These are phyloP conservation scores for Garrulus glandarius DNA, from an alignment of 2,797 vertebrate genomes.

Conservation along the genomic window DNA sequence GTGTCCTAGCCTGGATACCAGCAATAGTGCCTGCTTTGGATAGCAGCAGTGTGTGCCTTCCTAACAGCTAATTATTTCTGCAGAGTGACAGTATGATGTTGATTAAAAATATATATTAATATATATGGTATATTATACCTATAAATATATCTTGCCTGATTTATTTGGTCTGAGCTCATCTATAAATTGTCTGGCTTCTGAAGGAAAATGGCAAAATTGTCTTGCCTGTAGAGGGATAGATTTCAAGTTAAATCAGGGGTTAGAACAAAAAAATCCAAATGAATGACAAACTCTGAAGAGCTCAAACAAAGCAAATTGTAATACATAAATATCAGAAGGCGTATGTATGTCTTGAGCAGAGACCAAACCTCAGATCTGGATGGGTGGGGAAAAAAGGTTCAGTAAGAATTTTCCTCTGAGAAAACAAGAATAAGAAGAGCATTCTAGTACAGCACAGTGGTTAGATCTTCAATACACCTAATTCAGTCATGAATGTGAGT, in stretches of 20 bases:
- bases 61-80: conserved; percentile 55
- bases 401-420: not conserved
- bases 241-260: conserved; percentile 43
- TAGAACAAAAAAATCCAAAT: conserved; percentile 13
- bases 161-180: conserved; percentile 65
- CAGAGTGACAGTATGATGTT: conserved; percentile 42
- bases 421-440: not conserved
- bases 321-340: not conserved
- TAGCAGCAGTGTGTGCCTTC: not conserved
- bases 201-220: conserved; percentile 60
- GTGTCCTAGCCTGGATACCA: not conserved
- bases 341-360: not conserved
- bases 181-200: conserved; percentile 68
- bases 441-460: not conserved
- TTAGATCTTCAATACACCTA: not conserved
- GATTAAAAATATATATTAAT: conserved; percentile 64
- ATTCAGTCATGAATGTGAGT: not conserved
- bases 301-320: not conserved
- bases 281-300: not conserved
- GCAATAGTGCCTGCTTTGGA: not conserved
- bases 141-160: conserved; percentile 62
- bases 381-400: not conserved
- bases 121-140: conserved; percentile 50
- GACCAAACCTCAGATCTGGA: not conserved
- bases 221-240: conserved; percentile 30